A percentile compares a stretch with the other conserved stretches of the same genome.
Evolutionary conservation across 2,113 vertebrate species (phyloP).

Genomic region (Tyrannus savana): DNA sequence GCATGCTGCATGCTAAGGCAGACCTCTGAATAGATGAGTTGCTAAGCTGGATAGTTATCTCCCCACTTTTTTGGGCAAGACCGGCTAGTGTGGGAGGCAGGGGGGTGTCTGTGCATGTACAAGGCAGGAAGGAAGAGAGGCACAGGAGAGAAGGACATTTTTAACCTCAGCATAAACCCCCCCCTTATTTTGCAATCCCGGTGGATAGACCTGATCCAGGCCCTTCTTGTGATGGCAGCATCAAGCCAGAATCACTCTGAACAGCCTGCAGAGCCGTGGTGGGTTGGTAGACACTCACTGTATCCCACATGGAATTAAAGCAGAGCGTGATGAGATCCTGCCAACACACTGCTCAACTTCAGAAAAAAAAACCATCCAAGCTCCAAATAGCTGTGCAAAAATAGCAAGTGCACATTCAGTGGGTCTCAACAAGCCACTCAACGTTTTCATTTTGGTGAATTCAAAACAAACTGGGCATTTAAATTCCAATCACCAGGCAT

Average conservation of each 20-base stretch:
- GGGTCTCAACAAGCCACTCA: not conserved
- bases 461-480: not conserved
- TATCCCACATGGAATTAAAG: not conserved
- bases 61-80: not conserved
- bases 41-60: not conserved
- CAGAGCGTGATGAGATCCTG: not conserved
- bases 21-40: not conserved
- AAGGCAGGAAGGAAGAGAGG: slow-evolving; percentile 7
- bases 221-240: not conserved
- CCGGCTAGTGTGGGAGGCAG: not conserved
- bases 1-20: not conserved
- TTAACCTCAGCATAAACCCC: not conserved
- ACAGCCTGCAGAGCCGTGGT: not conserved
- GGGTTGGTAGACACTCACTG: not conserved
- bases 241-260: not conserved
- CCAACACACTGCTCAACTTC: not conserved
- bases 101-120: not conserved
- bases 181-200: not conserved
- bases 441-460: not conserved
- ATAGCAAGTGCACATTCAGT: not conserved
- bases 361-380: not conserved
- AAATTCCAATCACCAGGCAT: not conserved
- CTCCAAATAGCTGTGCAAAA: not conserved
- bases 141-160: not conserved
- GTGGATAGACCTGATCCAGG: not conserved